These are phyloP conservation scores for Metalampra italica DNA, from an alignment of 2,888 invertebrate genomes.

Conservation along the genomic window DNA sequence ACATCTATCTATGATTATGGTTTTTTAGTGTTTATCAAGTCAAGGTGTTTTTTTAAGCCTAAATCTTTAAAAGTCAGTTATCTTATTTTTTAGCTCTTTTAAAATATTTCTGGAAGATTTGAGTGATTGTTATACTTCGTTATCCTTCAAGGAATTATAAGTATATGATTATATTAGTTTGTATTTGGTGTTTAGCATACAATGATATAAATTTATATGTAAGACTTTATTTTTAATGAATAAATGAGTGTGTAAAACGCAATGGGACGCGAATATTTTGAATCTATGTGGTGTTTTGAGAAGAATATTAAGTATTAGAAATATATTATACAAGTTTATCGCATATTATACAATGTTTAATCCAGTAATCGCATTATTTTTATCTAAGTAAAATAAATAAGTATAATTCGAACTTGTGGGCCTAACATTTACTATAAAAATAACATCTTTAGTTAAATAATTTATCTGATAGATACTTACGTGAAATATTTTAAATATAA, in stretches of 20 bases:
- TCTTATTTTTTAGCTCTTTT: neutral
- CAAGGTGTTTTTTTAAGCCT: too few relatives aligned
- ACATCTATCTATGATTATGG: too few relatives aligned
- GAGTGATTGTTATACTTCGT: conserved; percentile 19
- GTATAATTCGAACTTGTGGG: conserved; percentile 8
- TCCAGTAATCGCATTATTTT: conserved; percentile 3
- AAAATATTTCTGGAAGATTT: too few relatives aligned
- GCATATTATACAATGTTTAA: conserved; percentile 4
- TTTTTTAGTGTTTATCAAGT: too few relatives aligned
- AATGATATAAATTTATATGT: conserved; percentile 4
- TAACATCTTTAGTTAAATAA: conserved; percentile 1
- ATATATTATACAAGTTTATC: neutral
- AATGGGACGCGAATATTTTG: conserved; percentile 42
- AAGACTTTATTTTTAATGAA: too few relatives aligned
- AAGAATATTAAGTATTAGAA: conserved; percentile 7
- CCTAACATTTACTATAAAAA: conserved; percentile 13
- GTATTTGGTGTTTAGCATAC: conserved; percentile 15
- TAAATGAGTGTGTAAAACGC: conserved; percentile 27
- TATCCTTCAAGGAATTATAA: conserved; percentile 42
- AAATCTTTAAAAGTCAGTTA: too few relatives aligned
- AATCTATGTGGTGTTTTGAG: conserved; percentile 49
- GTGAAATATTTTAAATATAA: conserved; percentile 14
- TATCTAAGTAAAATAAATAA: neutral
- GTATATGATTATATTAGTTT: conserved; percentile 14
- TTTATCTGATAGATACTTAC: too few relatives aligned